These are phyloP conservation scores for Brachionus angularis DNA, from an alignment of 1,140 invertebrate genomes.

Conservation along the genomic window DNA sequence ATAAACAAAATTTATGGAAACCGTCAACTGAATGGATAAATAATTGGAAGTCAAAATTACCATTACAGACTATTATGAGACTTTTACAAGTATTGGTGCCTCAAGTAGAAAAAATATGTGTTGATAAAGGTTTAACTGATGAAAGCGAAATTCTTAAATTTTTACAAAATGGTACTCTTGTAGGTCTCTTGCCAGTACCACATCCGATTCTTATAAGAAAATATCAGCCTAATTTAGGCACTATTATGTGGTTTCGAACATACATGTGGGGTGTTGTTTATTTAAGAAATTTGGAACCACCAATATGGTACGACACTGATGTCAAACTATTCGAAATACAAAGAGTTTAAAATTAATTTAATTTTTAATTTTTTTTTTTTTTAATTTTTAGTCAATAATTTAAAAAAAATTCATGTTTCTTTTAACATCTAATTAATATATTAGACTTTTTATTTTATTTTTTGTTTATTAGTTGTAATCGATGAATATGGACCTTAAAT, in stretches of 20 bases:
- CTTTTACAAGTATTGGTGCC: slow-evolving; percentile 95
- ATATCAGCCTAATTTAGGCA: slow-evolving; percentile 95
- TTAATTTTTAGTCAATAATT: neutral
- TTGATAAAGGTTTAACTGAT: slow-evolving; percentile 97
- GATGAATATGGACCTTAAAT: too few species aligned
- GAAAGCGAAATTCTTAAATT: slow-evolving; percentile 99
- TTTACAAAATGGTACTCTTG: slow-evolving; percentile 94
- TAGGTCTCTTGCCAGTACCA: slow-evolving; percentile 92
- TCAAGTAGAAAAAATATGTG: slow-evolving; percentile 99
- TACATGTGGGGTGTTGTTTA: slow-evolving; percentile 99
- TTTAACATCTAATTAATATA: too few species aligned
- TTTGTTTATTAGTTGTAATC: too few species aligned
- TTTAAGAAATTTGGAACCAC: slow-evolving; percentile 93
- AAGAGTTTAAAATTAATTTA: slow-evolving; percentile 15
- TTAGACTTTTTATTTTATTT: too few species aligned
- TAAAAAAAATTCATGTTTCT: neutral
- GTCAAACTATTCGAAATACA: slow-evolving; percentile 86
- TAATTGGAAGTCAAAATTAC: slow-evolving; percentile 92
- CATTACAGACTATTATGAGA: slow-evolving; percentile 96
- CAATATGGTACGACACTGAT: slow-evolving; percentile 98
- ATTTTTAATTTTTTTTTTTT: neutral
- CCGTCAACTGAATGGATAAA: slow-evolving; percentile 60
- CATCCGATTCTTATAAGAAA: slow-evolving; percentile 97
- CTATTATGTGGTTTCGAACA: slow-evolving; percentile 96
- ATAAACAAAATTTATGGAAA: slow-evolving; percentile 11